Percentiles rank a stretch among this genome's conserved stretches.
phyloP scores from a whole-genome alignment of 2,797 vertebrate genomes.

The Babyrousa celebensis region DNA sequence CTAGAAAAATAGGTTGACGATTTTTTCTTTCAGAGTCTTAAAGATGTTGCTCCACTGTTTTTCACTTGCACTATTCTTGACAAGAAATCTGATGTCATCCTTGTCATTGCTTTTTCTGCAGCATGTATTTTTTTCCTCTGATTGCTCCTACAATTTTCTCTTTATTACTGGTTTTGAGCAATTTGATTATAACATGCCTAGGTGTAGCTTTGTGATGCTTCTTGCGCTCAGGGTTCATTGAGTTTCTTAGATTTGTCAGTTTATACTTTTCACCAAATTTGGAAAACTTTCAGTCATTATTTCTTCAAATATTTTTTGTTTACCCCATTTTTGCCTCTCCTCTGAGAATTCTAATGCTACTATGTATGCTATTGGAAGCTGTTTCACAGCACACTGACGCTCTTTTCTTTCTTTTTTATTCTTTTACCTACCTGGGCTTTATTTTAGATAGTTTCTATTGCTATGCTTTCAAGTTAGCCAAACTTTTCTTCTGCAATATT shows the following conservation, averaged over 20 bases:
- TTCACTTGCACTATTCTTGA: conserved; percentile 42
- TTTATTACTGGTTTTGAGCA: not conserved
- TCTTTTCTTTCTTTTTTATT: not conserved
- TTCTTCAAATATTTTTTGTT: not conserved
- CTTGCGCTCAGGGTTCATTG: not conserved
- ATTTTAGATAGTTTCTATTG: not conserved
- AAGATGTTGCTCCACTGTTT: conserved; percentile 6
- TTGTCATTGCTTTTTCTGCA: conserved; percentile 17
- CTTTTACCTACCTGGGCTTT: not conserved
- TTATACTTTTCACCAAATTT: not conserved
- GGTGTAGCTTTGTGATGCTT: not conserved
- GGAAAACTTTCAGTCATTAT: conserved; percentile 47
- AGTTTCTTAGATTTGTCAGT: not conserved
- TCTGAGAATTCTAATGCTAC: not conserved
- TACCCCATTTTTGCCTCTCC: not conserved
- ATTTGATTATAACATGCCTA: conserved; percentile 11
- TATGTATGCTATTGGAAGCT: not conserved
- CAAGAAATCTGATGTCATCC: not conserved
- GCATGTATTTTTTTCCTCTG: not conserved
- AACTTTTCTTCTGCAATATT: conserved; percentile 50
- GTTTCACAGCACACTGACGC: not conserved
- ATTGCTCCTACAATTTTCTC: not conserved
- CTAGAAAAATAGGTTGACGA: not conserved
- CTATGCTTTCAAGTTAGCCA: not conserved
- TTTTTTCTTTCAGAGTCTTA: conserved; percentile 34